phyloP scores from a whole-genome alignment of 30 jellyfish, hydroid and myxozoan genomes.

The Pelagia noctiluca region DNA sequence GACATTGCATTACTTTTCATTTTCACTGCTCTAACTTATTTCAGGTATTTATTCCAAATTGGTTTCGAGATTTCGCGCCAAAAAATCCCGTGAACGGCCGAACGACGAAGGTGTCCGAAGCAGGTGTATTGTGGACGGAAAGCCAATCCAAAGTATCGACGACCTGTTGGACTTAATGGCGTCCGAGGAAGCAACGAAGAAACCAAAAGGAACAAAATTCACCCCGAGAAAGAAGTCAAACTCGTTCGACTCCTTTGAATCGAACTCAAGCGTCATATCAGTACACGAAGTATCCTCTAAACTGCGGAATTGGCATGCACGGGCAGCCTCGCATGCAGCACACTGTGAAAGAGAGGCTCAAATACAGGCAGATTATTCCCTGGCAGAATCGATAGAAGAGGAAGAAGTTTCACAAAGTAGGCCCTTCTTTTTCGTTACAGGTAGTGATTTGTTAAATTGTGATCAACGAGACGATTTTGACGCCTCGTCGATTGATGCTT shows the following conservation, averaged over 20 bases:
- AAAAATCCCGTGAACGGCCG: constrained; percentile 13
- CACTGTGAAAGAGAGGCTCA: constrained; percentile 52
- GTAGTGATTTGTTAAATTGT: background rate
- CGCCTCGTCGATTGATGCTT: constrained; percentile 31
- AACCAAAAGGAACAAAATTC: background rate
- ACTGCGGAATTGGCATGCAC: constrained; percentile 54
- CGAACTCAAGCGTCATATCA: constrained; percentile 29
- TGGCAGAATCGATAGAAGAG: constrained; percentile 50
- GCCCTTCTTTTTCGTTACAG: constrained; percentile 14
- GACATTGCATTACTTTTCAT: too few relatives aligned
- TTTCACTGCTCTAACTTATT: too few relatives aligned
- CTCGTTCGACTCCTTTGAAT: constrained; percentile 56
- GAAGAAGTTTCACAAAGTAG: background rate
- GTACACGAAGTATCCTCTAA: constrained; percentile 55
- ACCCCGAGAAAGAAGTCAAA: constrained; percentile 47
- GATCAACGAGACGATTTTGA: constrained; percentile 16
- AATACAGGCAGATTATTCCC: constrained; percentile 40
- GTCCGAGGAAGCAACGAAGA: background rate
- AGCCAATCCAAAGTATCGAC: constrained; percentile 31
- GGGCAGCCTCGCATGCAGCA: constrained; percentile 66
- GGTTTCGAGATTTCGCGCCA: constrained; percentile 53
- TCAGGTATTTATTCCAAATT: constrained; percentile 43
- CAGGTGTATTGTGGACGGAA: constrained; percentile 14
- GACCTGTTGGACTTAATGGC: constrained; percentile 55
- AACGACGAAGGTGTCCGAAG: background rate